These are phyloP conservation scores for Clarias platycephalus DNA, from an alignment of 2,797 vertebrate species.

Conservation along the genomic window DNA sequence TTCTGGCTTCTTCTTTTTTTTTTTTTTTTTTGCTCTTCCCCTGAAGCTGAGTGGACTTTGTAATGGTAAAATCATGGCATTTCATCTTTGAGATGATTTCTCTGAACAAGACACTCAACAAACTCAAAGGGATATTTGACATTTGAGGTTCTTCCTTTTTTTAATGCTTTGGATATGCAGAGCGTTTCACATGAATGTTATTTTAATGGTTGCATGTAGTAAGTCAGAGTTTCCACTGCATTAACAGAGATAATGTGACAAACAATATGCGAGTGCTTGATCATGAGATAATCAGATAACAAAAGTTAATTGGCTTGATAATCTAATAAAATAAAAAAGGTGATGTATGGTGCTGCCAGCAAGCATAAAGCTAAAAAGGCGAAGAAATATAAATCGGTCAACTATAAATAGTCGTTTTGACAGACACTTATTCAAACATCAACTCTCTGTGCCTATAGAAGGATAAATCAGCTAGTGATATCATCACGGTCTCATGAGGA, in stretches of 20 bases:
- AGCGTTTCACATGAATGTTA: neutral
- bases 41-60: conserved; percentile 16
- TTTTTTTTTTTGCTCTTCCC: neutral
- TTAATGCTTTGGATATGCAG: neutral
- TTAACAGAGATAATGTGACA: neutral
- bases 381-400: neutral
- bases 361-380: neutral
- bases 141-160: neutral
- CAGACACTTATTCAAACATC: neutral
- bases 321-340: neutral
- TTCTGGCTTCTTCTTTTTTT: neutral
- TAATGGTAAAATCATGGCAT: conserved; percentile 14
- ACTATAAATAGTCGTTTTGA: neutral
- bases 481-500: neutral
- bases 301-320: neutral
- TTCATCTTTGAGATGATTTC: conserved; percentile 23
- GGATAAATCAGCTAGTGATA: conserved; percentile 11
- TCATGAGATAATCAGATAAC: neutral
- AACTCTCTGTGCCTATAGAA: neutral
- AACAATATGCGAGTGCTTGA: neutral
- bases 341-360: neutral
- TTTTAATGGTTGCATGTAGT: neutral
- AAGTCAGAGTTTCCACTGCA: neutral
- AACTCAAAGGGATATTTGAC: neutral
- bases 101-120: neutral